Conservation (phyloP, 2,888 invertebrate genomes). For the Drosophila kambysellisi region DNA sequence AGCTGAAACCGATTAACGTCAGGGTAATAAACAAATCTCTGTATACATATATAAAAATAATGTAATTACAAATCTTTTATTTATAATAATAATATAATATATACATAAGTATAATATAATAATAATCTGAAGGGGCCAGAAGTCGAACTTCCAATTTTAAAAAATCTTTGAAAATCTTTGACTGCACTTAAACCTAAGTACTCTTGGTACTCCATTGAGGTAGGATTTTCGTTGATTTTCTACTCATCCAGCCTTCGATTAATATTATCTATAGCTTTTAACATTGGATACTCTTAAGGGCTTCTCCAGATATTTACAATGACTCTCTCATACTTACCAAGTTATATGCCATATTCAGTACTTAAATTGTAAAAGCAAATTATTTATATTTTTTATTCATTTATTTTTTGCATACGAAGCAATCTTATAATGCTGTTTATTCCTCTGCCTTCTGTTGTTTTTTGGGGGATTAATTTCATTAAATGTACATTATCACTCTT, state of each 20-base stretch:
- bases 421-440: slow-evolving; percentile 54
- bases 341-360: no score
- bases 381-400: slow-evolving; percentile 25
- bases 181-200: not conserved
- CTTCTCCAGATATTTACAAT: not conserved
- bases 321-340: not conserved
- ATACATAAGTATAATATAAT: no score
- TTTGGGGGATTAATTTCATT: slow-evolving; percentile 49
- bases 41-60: no score
- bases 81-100: no score
- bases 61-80: no score
- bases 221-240: no score
- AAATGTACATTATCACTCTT: slow-evolving; percentile 79
- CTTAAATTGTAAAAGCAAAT: not conserved
- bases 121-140: no score
- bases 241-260: no score
- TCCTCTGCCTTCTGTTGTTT: slow-evolving; percentile 28
- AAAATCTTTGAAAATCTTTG: not conserved
- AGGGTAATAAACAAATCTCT: no score
- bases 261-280: no score
- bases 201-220: no score
- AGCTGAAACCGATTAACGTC: not conserved
- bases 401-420: slow-evolving; percentile 53
- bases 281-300: no score
- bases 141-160: not conserved